These are phyloP conservation scores for Hybognathus amarus DNA, from an alignment of 2,797 vertebrate species.

Conservation along the genomic window DNA sequence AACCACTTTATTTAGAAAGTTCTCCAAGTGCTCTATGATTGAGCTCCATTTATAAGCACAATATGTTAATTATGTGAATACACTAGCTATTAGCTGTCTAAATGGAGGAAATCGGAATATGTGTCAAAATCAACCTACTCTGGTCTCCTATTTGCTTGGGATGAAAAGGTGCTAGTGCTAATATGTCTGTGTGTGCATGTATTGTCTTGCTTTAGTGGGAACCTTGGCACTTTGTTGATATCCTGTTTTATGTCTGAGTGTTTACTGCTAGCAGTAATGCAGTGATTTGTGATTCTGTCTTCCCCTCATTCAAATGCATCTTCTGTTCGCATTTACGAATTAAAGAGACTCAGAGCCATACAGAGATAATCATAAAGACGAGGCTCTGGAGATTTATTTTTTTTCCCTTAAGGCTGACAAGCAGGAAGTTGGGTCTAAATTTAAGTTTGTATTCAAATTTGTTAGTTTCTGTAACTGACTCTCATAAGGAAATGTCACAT, in stretches of 20 bases:
- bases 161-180: background rate
- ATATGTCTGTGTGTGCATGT: background rate
- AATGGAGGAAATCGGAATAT: background rate
- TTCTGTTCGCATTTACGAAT: conserved; percentile 25
- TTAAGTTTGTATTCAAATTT: conserved; percentile 13
- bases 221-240: background rate
- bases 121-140: background rate
- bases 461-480: background rate
- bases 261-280: conserved; percentile 45
- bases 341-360: conserved; percentile 31
- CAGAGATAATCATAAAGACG: conserved; percentile 41
- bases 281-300: conserved; percentile 51
- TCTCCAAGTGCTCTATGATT: background rate
- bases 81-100: background rate
- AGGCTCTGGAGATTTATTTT: conserved; percentile 29
- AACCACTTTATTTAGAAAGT: background rate
- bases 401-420: conserved; percentile 36
- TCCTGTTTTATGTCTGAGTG: conserved; percentile 13
- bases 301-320: conserved; percentile 52
- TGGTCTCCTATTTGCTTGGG: conserved; percentile 10
- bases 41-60: background rate
- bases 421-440: conserved; percentile 21
- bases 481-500: conserved; percentile 1
- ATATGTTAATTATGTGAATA: background rate
- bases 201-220: background rate